phyloP scores from a whole-genome alignment of 2,797 vertebrate genomes.

The Sebastes goodei region DNA sequence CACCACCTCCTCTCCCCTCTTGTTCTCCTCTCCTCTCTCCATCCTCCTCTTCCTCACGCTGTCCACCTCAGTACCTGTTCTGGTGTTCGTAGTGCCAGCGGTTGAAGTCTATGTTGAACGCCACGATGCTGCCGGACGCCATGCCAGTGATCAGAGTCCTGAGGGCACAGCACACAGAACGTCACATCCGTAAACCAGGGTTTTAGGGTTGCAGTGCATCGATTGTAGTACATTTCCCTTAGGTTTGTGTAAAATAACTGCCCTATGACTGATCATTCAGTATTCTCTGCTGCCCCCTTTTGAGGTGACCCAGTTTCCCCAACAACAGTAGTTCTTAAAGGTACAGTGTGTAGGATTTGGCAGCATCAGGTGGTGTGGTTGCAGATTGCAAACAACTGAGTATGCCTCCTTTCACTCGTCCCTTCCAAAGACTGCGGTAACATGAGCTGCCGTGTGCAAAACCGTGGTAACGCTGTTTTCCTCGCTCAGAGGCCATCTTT shows the following conservation, averaged over 20 bases:
- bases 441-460: too few relatives aligned
- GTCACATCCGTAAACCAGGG: not conserved
- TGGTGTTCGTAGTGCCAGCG: constrained; percentile 99
- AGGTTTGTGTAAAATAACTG: not conserved
- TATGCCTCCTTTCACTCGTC: too few relatives aligned
- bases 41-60: constrained; percentile 36
- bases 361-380: too few relatives aligned
- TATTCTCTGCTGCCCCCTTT: not conserved
- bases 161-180: constrained; percentile 23
- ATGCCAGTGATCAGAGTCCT: constrained; percentile 99
- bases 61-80: constrained; percentile 93
- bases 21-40: constrained; percentile 14
- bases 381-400: too few relatives aligned
- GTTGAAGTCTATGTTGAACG: constrained; percentile 99
- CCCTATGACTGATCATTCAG: not conserved
- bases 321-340: not conserved
- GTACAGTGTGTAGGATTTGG: too few relatives aligned
- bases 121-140: constrained; percentile 99
- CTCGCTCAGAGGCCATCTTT: too few relatives aligned
- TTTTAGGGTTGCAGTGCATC: not conserved
- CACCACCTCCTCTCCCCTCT: constrained; percentile 32
- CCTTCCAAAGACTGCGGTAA: too few relatives aligned
- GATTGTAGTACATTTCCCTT: not conserved
- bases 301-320: not conserved
- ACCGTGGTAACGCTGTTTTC: too few relatives aligned